Percentiles rank a stretch among this genome's conserved stretches.
phyloP scores from a whole-genome alignment of 2,888 invertebrate genomes.

The Macaria notata region DNA sequence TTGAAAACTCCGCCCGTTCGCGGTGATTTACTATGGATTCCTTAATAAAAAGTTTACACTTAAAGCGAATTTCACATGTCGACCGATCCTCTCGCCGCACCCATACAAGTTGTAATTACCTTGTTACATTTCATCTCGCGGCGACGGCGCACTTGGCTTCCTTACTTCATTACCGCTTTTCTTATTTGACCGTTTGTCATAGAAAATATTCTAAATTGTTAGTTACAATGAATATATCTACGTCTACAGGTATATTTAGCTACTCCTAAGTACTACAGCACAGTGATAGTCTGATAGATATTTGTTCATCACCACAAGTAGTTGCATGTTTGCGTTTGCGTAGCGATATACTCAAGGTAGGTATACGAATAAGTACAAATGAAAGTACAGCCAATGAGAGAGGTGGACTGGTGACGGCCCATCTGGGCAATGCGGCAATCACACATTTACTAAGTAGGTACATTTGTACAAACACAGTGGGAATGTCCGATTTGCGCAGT shows the following conservation, averaged over 20 bases:
- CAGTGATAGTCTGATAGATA: too few relatives aligned
- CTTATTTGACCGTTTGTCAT: constrained; percentile 12
- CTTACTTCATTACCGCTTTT: constrained; percentile 33
- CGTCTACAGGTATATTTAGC: too few relatives aligned
- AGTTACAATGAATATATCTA: too few relatives aligned
- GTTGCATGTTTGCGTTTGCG: too few relatives aligned
- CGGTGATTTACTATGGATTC: constrained; percentile 69
- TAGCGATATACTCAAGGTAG: neutral
- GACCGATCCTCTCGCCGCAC: constrained; percentile 53
- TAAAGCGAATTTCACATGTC: constrained; percentile 65
- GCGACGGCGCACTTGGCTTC: constrained; percentile 41
- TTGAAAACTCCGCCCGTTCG: constrained; percentile 55
- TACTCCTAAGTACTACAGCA: too few relatives aligned
- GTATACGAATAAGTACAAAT: neutral
- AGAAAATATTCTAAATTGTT: neutral
- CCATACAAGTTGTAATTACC: constrained; percentile 62
- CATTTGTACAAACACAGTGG: constrained; percentile 10
- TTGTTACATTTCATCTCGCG: constrained; percentile 57
- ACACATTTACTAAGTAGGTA: neutral
- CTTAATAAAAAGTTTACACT: constrained; percentile 79
- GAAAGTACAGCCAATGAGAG: constrained; percentile 9
- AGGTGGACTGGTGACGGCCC: constrained; percentile 1
- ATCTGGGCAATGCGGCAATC: neutral
- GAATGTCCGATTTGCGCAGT: constrained; percentile 48
- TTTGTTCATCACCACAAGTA: too few relatives aligned